These are phyloP conservation scores for Chaetodon trifasciatus DNA, from an alignment of 2,797 vertebrate species.

Conservation along the genomic window DNA sequence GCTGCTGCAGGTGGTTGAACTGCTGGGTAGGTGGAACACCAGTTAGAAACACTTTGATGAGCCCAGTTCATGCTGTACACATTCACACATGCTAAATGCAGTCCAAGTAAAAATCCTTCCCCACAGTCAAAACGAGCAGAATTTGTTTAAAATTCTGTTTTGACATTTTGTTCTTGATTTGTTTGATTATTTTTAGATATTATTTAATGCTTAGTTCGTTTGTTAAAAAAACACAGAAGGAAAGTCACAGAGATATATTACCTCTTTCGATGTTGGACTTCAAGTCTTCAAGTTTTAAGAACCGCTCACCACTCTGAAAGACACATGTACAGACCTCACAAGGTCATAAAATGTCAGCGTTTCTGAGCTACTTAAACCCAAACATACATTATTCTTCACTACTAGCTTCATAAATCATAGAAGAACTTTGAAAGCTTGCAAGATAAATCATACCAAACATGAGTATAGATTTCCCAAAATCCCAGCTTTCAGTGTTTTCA, in stretches of 20 bases:
- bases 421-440: neutral
- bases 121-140: neutral
- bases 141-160: neutral
- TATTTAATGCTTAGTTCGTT: neutral
- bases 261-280: too few species aligned
- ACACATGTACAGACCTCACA: too few species aligned
- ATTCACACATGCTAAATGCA: neutral
- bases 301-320: too few species aligned
- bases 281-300: too few species aligned
- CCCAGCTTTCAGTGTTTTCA: neutral
- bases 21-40: conserved; percentile 88
- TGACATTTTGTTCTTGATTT: neutral
- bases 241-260: too few species aligned
- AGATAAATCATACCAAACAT: neutral
- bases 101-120: neutral
- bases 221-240: neutral
- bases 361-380: neutral
- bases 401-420: neutral
- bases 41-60: too few species aligned
- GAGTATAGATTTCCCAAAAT: neutral
- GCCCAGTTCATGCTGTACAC: neutral
- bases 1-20: conserved; percentile 95
- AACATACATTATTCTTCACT: neutral
- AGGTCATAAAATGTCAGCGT: neutral
- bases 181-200: neutral